A percentile compares a stretch with the other conserved stretches of the same genome.
Conservation (phyloP, 23 tunicate species). For the Trididemnum miniatum region DNA sequence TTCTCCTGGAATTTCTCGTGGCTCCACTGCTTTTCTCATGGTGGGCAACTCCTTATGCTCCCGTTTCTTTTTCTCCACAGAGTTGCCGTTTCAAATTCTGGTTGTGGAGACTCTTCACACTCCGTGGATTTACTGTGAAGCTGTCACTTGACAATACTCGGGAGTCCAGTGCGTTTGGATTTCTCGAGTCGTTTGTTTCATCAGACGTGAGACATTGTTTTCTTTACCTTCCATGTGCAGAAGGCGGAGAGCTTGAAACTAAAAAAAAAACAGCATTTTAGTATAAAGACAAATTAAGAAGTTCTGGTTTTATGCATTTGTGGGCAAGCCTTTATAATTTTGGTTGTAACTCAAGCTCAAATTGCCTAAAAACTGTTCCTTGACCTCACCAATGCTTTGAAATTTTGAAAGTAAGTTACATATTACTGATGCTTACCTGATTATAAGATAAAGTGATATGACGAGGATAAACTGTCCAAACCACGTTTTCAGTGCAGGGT, state of each 20-base stretch:
- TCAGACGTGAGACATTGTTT: neutral
- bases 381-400: no score
- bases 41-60: no score
- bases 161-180: neutral
- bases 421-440: slow-evolving; percentile 10
- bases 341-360: no score
- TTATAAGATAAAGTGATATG: neutral
- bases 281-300: no score
- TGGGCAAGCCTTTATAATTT: no score
- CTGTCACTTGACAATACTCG: neutral
- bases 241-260: neutral
- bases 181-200: neutral
- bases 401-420: neutral
- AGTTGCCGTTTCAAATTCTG: neutral
- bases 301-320: no score
- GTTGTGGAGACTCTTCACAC: neutral
- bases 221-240: slow-evolving; percentile 3
- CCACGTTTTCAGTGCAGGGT: slow-evolving; percentile 42
- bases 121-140: neutral
- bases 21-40: no score
- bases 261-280: neutral
- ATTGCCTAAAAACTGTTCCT: no score
- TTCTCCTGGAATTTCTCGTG: no score
- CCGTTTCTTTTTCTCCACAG: no score
- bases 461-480: slow-evolving; percentile 30